Evolutionary conservation across 2,797 vertebrate genomes (phyloP), one percentile per base, ranked within the genome.

Genomic region (Centropyge bicolor): DNA sequence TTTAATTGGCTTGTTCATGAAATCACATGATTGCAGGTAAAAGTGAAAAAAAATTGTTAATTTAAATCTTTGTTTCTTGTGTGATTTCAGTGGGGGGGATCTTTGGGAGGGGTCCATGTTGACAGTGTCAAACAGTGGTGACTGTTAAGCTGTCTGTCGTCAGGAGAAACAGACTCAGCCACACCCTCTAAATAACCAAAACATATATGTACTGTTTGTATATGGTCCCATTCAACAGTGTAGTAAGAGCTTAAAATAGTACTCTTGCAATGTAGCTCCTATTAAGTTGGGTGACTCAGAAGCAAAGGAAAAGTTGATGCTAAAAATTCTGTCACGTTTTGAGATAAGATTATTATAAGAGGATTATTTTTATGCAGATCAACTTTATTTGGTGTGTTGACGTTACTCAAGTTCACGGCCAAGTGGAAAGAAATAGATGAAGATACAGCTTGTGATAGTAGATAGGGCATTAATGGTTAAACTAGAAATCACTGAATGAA

Each of bases 111-210:
- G 49, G 5, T 62, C 24, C 14, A 4, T 52, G 61, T 43, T 0
- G 10, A 57, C 20, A 20, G 17, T 4, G 14, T 62, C 24, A 72
- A 43, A 61, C 20, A 71, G 40, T 57, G 36, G 66, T 45, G 20
- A 38, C 20, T 8, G 5, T 52, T 41, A 35, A 52, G n/a, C 45
- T 1, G 1, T 46, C 12, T 66, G 66, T 36, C 46, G 40, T 68
- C 56, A 62, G 48, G 27, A 52, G 31, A 48, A 70, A 74, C 0
- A 62, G 35, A 57, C 64, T 67, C 43, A 16, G 19, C 65, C 57
- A 24, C 62, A 38, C 76, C 80, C 66, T 48, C 54, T 75, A n/a
- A 56, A 40, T 35, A 67, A 72, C 66, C 64, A 41, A 48, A 64
- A 31, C 22, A 31, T 38, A 3, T 8, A 38, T 14, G 0, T 17